Evolutionary conservation across 37 sponge, comb jelly and placozoan genomes (phyloP).

Genomic region (Halisarca cf. caerulea): DNA sequence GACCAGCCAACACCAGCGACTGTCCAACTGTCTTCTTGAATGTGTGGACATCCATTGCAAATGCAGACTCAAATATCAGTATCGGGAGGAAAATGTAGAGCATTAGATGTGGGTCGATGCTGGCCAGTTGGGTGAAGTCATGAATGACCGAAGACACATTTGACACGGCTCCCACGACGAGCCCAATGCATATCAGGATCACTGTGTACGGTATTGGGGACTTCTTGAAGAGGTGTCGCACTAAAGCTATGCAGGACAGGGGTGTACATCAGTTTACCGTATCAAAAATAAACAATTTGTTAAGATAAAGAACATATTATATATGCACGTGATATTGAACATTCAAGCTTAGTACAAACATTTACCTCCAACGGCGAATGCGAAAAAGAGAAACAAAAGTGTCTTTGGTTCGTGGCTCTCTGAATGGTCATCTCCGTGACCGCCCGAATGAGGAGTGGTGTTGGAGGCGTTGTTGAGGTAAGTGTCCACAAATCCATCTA

Average conservation of each 20-base stretch:
- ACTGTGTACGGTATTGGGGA: conserved; percentile 92
- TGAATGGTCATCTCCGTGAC: background rate
- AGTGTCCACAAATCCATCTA: background rate
- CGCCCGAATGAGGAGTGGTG: background rate
- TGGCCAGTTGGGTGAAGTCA: conserved; percentile 66
- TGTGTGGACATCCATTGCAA: conserved; percentile 92
- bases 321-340: background rate
- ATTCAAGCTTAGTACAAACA: background rate
- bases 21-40: conserved; percentile 90
- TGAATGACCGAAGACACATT: conserved; percentile 25
- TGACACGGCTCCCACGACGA: conserved; percentile 60
- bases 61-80: conserved; percentile 94
- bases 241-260: conserved; percentile 55
- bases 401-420: background rate
- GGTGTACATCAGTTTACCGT: background rate
- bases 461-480: background rate
- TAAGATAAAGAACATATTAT: background rate
- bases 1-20: conserved; percentile 78
- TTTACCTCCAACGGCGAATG: conserved; percentile 64
- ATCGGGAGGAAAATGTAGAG: conserved; percentile 84
- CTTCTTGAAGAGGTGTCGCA: conserved; percentile 66
- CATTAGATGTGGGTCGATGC: conserved; percentile 87
- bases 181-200: conserved; percentile 70
- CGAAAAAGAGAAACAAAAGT: conserved; percentile 50
- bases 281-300: background rate